Base-by-base conservation (phyloP, 2,888 invertebrate genomes). In the Drosophila borborema region DNA sequence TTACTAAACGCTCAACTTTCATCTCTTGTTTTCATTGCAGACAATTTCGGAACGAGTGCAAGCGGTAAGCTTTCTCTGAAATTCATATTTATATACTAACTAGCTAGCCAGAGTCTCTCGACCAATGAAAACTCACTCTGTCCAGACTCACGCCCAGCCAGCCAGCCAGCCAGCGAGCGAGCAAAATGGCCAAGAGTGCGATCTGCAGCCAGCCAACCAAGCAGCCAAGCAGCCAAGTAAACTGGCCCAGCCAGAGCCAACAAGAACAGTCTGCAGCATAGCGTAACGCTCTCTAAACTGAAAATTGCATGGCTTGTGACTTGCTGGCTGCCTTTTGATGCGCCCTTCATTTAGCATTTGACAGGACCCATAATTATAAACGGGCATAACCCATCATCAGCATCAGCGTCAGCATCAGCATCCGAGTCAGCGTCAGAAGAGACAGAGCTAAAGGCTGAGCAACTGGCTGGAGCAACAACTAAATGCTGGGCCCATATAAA, bases 301-400 rank as follows among this genome's bases (percentile, higher is more conserved):
- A 77, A 77, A 85, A 86, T 83, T 89, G 85, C 83, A 76, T 54
- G 69, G 81, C 72, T 74, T 68, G 74, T 63, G 78, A 70, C 69
- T 80, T 62, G 65, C 70, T 79, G 80, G 79, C 63, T 74, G 77
- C 68, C 76, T 79, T 81, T 80, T 89, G 87, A 75, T 90, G 82
- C 75, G 82, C 77, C 82, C 90, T 89, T 86, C 88, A 91, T 91
- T 90, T 90, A 90, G 89, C 81, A 68, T 89, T 90, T 92, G 92
- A 92, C 92, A 92, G 91, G 91, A 91, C 91, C 91, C 91, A 92
- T 92, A 92, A 92, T 92, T 92, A 92, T 90, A 91, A 83, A 86
- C 90, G 90, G 89, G 85, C 92, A 90, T 88, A 91, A 92, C 92
- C 91, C 90, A 91, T 92, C 92, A 92, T 91, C 91, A 91, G 81